Evolutionary conservation across 2,797 vertebrate genomes (phyloP).

Genomic region (Xenops minutus): DNA sequence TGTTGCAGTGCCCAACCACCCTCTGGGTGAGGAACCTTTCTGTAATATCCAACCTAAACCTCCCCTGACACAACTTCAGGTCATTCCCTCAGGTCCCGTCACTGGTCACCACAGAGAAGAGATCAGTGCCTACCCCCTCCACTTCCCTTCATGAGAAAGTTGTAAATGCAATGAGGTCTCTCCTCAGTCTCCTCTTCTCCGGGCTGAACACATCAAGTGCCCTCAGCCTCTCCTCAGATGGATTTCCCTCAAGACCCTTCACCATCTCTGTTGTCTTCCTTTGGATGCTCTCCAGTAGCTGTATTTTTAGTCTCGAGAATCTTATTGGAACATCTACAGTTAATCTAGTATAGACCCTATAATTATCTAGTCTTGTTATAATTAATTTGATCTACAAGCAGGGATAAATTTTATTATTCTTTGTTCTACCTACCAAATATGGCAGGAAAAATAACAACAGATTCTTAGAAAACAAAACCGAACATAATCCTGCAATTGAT

Average conservation of each 20-base stretch:
- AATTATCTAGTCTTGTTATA: background rate
- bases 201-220: background rate
- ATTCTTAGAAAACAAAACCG: background rate
- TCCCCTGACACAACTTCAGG: background rate
- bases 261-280: background rate
- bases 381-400: background rate
- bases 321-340: background rate
- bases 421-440: background rate
- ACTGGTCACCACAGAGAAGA: background rate
- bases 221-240: background rate
- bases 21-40: background rate
- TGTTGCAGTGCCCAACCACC: background rate
- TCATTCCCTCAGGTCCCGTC: background rate
- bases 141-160: background rate
- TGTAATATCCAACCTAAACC: background rate
- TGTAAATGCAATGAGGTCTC: background rate
- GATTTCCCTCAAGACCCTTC: background rate
- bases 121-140: background rate
- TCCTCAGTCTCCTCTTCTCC: background rate
- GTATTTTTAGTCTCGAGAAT: background rate
- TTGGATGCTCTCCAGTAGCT: background rate
- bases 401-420: background rate
- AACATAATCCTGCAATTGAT: background rate
- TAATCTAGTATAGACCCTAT: background rate
- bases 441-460: background rate